Evolutionary conservation across 2,113 vertebrate species (phyloP).

Genomic region (Erpornis zantholeuca): DNA sequence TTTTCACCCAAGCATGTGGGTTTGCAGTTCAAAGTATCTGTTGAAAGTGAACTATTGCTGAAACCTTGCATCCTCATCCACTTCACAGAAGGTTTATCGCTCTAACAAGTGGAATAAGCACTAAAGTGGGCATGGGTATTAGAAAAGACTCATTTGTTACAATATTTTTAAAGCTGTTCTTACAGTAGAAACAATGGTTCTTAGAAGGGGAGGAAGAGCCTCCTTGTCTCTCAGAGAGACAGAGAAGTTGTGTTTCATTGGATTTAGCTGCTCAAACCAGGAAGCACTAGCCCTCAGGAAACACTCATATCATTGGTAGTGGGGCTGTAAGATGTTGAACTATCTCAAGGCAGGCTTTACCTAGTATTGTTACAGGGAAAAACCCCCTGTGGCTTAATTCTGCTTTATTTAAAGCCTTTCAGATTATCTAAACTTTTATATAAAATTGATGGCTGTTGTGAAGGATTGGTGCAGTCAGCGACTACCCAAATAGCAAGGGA

Average conservation of each 20-base stretch:
- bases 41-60: neutral
- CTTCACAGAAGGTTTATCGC: neutral
- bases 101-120: neutral
- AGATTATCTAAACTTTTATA: neutral
- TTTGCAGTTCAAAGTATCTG: neutral
- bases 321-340: neutral
- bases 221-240: neutral
- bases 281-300: neutral
- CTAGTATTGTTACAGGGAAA: neutral
- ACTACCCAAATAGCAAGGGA: neutral
- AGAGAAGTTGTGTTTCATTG: neutral
- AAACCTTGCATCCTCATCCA: neutral
- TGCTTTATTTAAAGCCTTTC: neutral
- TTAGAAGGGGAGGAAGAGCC: neutral
- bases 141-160: neutral
- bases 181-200: neutral
- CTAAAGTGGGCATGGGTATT: neutral
- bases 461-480: neutral
- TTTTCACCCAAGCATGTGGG: neutral
- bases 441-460: neutral
- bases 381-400: neutral
- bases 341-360: neutral
- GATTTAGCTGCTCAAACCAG: neutral
- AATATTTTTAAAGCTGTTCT: neutral
- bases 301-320: neutral